Percentiles rank a stretch among this genome's conserved stretches.
phyloP scores from a whole-genome alignment of 2,797 vertebrate species.

The Geotrypetes seraphini region DNA sequence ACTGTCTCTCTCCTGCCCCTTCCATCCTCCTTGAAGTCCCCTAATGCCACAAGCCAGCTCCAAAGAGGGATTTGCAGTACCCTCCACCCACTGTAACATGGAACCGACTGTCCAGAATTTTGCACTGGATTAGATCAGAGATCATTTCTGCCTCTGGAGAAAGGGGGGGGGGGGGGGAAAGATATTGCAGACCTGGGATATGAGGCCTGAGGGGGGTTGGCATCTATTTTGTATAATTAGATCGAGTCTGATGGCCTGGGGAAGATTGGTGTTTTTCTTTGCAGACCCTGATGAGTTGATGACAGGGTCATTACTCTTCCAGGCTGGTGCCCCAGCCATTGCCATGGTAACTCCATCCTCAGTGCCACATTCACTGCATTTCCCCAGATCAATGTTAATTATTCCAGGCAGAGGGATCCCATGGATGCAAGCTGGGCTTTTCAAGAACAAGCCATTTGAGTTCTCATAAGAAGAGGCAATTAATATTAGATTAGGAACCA shows the following conservation, averaged over 20 bases:
- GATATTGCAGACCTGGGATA: background rate
- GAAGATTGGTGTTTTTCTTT: background rate
- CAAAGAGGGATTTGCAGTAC: no score
- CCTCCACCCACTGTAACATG: no score
- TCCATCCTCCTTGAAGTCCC: no score
- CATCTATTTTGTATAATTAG: constrained; percentile 4
- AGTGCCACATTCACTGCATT: background rate
- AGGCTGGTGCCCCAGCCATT: constrained; percentile 10
- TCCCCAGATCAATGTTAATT: background rate
- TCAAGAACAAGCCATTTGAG: background rate
- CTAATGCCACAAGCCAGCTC: no score
- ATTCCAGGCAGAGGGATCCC: background rate
- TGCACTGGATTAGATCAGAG: no score
- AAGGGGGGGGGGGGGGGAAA: no score
- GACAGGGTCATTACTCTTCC: constrained; percentile 9
- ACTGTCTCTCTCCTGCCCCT: no score
- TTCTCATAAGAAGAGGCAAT: no score
- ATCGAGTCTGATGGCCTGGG: background rate
- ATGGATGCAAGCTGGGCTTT: background rate
- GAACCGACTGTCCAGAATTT: no score
- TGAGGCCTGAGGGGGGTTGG: background rate
- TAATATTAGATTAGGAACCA: no score
- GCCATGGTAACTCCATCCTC: constrained; percentile 15
- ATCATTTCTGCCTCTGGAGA: no score
- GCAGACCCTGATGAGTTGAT: background rate